Conservation (phyloP, 2,888 invertebrate species). For the Pristionchus maxplancki region DNA sequence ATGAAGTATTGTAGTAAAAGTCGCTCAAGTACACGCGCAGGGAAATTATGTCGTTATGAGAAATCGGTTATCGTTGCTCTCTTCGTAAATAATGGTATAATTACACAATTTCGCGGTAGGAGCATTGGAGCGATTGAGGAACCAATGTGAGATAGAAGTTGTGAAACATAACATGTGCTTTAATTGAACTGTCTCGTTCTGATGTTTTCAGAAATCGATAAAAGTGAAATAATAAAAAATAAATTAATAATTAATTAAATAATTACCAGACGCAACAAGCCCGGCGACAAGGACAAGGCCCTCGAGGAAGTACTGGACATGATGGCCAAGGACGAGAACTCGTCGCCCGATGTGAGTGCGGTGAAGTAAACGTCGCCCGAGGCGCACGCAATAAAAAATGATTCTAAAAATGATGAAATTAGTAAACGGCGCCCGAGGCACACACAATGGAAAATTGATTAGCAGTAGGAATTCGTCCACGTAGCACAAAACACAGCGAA, state of each 20-base stretch:
- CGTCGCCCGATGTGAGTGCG: constrained; percentile 54
- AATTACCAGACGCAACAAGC: constrained; percentile 87
- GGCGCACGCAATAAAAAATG: constrained; percentile 28
- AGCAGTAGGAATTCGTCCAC: background rate
- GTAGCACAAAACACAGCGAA: too few species aligned
- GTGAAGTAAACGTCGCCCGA: constrained; percentile 55
- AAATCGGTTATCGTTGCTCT: background rate
- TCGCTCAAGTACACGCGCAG: background rate
- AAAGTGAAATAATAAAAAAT: background rate
- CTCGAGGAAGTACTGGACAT: constrained; percentile 89
- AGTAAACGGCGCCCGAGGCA: background rate
- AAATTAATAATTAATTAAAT: background rate
- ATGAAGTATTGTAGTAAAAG: constrained; percentile 29
- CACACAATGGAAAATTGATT: background rate
- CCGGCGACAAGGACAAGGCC: constrained; percentile 95
- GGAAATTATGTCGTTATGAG: too few species aligned
- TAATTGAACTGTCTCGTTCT: too few species aligned
- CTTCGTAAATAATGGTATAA: too few species aligned
- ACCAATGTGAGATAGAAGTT: background rate
- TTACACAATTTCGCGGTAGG: too few species aligned
- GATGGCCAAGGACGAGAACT: constrained; percentile 83
- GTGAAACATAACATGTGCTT: background rate
- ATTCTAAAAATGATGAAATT: too few species aligned
- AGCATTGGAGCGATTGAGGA: background rate
- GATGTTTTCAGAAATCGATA: too few species aligned